Evolutionary conservation across 2,797 vertebrate species (phyloP), one percentile per base, ranked within the genome.

Genomic region (Antennarius maculatus): DNA sequence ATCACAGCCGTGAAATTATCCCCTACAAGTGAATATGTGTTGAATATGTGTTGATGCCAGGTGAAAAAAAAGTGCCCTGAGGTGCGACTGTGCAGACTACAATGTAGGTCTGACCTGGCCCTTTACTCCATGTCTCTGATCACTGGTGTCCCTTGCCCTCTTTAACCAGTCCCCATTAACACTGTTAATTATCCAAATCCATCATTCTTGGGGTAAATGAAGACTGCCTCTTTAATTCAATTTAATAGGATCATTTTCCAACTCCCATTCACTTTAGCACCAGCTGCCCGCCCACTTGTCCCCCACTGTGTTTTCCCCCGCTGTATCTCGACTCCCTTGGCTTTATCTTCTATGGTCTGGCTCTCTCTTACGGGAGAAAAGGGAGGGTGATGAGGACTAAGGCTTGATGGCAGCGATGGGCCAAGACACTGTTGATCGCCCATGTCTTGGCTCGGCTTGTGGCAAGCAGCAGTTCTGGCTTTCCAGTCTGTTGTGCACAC

Each of bases 171-270:
- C 80, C 84, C 91, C 86, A 93, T 94, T 93, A 94, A 94, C 85
- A 91, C 85, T 67, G 88, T 92, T 93, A 93, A 94, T 93, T 93
- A 93, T 93, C 90, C 82, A 90, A 92, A 93, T 93, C 92, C 90
- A 94, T 92, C 92, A 94, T 93, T 93, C 92, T 92, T 89, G 88
- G 89, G 85, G 77, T 92, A 92, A 93, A 94, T 92, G 92, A 93
- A 93, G 91, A 93, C 93, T 92, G 91, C 93, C 92, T 94, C 92
- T 93, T 94, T 94, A 94, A 94, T 94, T 94, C 93, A 93, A 93
- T 94, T 93, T 92, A 92, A 93, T 93, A 90, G 91, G 91, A 93
- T 92, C 82, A 92, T 93, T 93, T 94, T 92, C 91, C 89, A 90
- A 91, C 92, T 91, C 86, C 77, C 80, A 83, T 91, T 92, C 89